Percentiles rank a stretch among this genome's conserved stretches.
Conservation (phyloP, 1,140 invertebrate species). For the Bombus consobrinus region DNA sequence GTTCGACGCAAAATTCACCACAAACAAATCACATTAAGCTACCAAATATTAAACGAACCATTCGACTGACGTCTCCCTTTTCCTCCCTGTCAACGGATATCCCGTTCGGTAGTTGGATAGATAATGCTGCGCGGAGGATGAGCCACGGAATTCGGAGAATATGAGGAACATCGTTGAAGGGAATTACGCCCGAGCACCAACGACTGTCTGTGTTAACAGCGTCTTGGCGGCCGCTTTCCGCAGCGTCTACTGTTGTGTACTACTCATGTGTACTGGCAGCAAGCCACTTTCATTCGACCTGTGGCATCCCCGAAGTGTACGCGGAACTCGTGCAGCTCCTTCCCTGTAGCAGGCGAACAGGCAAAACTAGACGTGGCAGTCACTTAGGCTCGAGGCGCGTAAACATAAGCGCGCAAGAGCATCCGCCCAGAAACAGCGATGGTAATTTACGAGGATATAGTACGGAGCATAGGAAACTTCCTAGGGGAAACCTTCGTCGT, state of each 20-base stretch:
- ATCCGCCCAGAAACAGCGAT: constrained; percentile 16
- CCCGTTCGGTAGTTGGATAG: background rate
- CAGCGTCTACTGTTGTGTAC: no score
- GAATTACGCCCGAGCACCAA: constrained; percentile 54
- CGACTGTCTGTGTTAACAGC: constrained; percentile 64
- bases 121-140: no score
- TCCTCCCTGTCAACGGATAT: background rate
- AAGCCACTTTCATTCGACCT: constrained; percentile 44
- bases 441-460: constrained; percentile 52
- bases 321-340: background rate
- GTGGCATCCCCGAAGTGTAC: constrained; percentile 4
- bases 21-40: background rate
- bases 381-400: constrained; percentile 54
- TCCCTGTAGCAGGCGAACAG: background rate
- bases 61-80: background rate
- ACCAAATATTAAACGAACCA: background rate
- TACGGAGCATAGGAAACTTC: constrained; percentile 10
- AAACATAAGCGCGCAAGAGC: constrained; percentile 59
- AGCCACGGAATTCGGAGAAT: background rate
- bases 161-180: constrained; percentile 27
- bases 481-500: background rate
- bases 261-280: constrained; percentile 19
- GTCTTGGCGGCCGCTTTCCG: constrained; percentile 22
- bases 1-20: background rate
- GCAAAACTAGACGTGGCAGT: background rate